Conservation (phyloP, 2,797 vertebrate genomes). For the Chloroceryle inda region DNA sequence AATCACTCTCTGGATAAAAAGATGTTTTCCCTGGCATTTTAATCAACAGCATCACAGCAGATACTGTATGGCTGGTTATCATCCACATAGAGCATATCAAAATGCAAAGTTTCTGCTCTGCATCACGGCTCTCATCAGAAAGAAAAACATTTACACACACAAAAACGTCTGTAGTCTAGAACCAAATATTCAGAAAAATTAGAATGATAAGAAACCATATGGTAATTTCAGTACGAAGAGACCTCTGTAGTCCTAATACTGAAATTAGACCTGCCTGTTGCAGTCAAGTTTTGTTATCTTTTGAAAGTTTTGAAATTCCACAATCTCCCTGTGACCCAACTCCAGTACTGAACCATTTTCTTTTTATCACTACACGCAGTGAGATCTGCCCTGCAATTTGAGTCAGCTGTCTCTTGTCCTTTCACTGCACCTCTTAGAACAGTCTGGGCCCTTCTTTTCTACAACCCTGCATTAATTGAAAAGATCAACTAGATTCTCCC, state of each 20-base stretch:
- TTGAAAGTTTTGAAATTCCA: background rate
- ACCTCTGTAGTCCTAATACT: background rate
- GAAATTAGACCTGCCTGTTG: background rate
- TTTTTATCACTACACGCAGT: background rate
- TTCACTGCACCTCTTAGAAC: background rate
- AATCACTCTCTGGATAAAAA: background rate
- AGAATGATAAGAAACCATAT: background rate
- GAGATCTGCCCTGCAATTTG: background rate
- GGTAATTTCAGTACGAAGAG: background rate
- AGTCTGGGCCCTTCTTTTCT: background rate
- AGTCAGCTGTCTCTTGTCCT: background rate
- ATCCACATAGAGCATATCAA: background rate
- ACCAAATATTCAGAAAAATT: background rate
- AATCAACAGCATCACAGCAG: background rate
- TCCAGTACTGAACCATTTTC: background rate
- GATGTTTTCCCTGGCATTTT: background rate
- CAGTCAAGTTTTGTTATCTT: background rate
- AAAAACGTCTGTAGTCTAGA: background rate
- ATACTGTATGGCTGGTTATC: background rate
- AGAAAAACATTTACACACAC: background rate
- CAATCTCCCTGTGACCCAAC: background rate
- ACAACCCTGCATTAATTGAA: background rate
- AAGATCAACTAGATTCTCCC: background rate
- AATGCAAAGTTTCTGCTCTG: background rate
- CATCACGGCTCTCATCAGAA: background rate